These are phyloP conservation scores for Glareola pratincola DNA, from an alignment of 2,113 vertebrate species.

Conservation along the genomic window DNA sequence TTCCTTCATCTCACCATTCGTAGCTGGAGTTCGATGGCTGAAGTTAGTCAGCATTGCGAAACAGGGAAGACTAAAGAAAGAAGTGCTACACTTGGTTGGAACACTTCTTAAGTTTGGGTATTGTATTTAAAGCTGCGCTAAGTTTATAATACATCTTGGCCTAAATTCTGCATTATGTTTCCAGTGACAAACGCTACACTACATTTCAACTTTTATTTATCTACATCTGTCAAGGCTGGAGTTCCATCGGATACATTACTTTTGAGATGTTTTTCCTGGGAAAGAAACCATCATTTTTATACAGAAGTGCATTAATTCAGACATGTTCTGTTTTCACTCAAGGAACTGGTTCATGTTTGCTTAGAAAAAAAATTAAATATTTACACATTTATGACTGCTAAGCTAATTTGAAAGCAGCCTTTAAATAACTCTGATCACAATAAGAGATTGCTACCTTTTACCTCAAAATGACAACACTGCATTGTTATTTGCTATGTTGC, in stretches of 20 bases:
- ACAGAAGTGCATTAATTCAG: not conserved
- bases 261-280: not conserved
- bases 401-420: not conserved
- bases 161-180: not conserved
- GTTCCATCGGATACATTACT: not conserved
- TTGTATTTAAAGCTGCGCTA: not conserved
- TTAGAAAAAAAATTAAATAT: not conserved
- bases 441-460: conserved; percentile 6
- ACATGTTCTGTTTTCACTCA: conserved; percentile 16
- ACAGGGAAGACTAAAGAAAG: not conserved
- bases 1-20: not conserved
- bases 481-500: not conserved
- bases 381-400: conserved; percentile 11
- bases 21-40: not conserved
- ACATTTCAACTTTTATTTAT: not conserved
- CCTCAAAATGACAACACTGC: not conserved
- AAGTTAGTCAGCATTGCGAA: not conserved
- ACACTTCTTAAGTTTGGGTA: not conserved
- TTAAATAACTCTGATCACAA: conserved; percentile 2
- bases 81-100: not conserved
- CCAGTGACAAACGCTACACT: not conserved
- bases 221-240: not conserved
- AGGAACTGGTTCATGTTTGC: not conserved
- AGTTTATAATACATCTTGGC: not conserved
- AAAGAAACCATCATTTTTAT: conserved; percentile 2